Evolutionary conservation across 2,113 vertebrate genomes (phyloP), one percentile per base, ranked within the genome.

Genomic region (Desmodus rotundus): DNA sequence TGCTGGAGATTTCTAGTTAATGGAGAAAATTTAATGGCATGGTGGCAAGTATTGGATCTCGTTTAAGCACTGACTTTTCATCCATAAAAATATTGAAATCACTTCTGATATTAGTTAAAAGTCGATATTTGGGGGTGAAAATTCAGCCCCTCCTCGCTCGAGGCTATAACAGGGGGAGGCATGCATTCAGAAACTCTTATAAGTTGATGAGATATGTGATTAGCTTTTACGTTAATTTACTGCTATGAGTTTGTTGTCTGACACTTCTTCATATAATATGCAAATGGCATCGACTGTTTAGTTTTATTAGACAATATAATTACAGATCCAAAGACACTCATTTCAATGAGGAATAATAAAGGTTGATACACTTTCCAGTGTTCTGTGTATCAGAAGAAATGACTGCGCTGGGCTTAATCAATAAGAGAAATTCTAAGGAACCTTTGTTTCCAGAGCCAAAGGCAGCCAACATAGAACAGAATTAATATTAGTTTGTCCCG

Each of bases 231-330:
- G 98, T 98, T 98, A 98, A 98, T 98, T 98, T 98, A 98, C 98
- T 98, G 95, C 98, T 98, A 97, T 98, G 98, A 98, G 98, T 98
- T 98, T 98, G 97, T 98, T 98, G 98, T 98, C 97, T 98, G 98
- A 98, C 98, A 98, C 98, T 98, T 98, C 98, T 98, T 99, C 98
- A 98, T 99, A 98, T 98, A 98, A 98, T 98, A 99, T 98, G 98
- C 98, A 98, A 99, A 99, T 99, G 97, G 96, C 97, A 98, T 97
- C 13, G 82, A 97, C 98, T 98, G 97, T 98, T 98, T 98, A 98
- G 97, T 98, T 98, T 98, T 98, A 98, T 98, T 98, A 98, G 98
- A 98, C 97, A 98, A 98, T 98, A 98, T 98, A 98, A 98, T 98
- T 98, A 98, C 98, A 98, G 98, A 98, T 98, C 97, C 98, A 98